Percentiles rank a stretch among this genome's conserved stretches.
Evolutionary conservation across 2,888 invertebrate genomes (phyloP).

Genomic region (Muscina levida): DNA sequence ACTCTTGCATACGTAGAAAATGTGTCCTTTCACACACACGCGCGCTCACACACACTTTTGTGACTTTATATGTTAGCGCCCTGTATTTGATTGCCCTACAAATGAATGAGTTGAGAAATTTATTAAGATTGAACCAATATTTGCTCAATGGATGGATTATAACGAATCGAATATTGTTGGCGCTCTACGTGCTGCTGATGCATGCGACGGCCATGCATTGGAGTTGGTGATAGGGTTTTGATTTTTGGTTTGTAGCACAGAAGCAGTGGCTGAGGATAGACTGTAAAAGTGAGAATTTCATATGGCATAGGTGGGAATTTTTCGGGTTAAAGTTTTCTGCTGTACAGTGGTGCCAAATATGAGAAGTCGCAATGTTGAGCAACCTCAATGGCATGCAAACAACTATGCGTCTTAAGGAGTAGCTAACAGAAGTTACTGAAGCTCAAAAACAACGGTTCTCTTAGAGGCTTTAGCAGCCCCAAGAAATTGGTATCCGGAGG

Average conservation of each 20-base stretch:
- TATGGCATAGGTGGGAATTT: too few relatives aligned
- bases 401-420: too few relatives aligned
- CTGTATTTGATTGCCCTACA: constrained; percentile 2
- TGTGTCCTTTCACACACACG: neutral
- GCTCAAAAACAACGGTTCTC: too few relatives aligned
- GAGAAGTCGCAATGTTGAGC: too few relatives aligned
- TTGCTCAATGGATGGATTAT: constrained; percentile 32
- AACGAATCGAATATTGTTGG: neutral
- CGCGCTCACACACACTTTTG: neutral
- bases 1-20: neutral
- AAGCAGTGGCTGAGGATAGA: too few relatives aligned
- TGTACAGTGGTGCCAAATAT: too few relatives aligned
- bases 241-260: constrained; percentile 15
- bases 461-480: too few relatives aligned
- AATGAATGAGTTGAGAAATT: constrained; percentile 25
- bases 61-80: neutral
- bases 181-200: neutral
- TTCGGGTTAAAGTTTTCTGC: too few relatives aligned
- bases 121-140: constrained; percentile 52
- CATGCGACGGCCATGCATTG: neutral
- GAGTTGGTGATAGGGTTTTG: neutral
- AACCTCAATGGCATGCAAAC: too few relatives aligned
- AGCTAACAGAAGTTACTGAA: too few relatives aligned
- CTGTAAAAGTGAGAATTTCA: too few relatives aligned
- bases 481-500: too few relatives aligned